Conservation (phyloP, 1,140 invertebrate species). For the Heliconius hermathena region DNA sequence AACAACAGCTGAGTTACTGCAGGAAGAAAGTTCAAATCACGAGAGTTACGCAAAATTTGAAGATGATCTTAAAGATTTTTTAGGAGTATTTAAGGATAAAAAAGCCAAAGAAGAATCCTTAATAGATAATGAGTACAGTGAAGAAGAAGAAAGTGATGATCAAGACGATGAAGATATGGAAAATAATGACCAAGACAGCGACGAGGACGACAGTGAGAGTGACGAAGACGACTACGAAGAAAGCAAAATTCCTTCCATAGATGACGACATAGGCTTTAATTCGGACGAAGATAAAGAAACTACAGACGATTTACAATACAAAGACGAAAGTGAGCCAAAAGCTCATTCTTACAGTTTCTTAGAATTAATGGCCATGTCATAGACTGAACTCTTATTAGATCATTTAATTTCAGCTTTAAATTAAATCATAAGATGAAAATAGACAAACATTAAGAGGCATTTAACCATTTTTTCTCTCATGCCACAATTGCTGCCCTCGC, state of each 20-base stretch:
- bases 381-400: conserved; percentile 59
- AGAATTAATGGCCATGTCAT: conserved; percentile 77
- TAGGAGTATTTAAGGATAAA: conserved; percentile 53
- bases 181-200: conserved; percentile 37
- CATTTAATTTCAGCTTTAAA: conserved; percentile 58
- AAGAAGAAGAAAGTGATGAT: conserved; percentile 31
- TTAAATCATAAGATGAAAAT: conserved; percentile 34
- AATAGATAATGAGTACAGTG: conserved; percentile 43
- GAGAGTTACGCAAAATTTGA: conserved; percentile 56
- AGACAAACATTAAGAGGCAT: conserved; percentile 51
- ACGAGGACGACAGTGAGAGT: conserved; percentile 32
- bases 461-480: conserved; percentile 44
- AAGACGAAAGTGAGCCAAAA: conserved; percentile 45
- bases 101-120: conserved; percentile 38
- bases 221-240: conserved; percentile 43
- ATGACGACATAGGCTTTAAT: conserved; percentile 40
- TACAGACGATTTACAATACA: conserved; percentile 41
- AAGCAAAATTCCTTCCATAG: conserved; percentile 34
- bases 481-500: conserved; percentile 43
- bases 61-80: conserved; percentile 65
- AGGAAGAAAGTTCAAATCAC: conserved; percentile 55
- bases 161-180: conserved; percentile 42
- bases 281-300: conserved; percentile 47
- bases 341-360: conserved; percentile 60
- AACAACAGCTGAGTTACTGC: conserved; percentile 43